Evolutionary conservation across 2,888 invertebrate species (phyloP), one percentile per base, ranked within the genome.

Genomic region (Ophion slaviceki): DNA sequence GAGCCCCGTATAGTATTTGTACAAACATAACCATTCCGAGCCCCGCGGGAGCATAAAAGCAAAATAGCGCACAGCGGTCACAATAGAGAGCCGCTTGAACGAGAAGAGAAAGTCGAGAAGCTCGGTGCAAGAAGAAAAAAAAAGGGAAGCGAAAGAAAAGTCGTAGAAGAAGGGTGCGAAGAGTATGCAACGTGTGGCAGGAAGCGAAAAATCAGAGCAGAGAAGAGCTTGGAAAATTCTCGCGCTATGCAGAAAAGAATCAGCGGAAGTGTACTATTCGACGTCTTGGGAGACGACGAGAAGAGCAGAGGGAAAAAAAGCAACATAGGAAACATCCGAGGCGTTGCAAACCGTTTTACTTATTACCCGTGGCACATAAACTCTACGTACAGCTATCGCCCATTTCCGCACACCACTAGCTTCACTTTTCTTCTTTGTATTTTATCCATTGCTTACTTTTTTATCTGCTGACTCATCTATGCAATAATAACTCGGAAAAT

Each of bases 181-280:
- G 75, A 71, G 76, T 77, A 47, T 68, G 76, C 45, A 61, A 64
- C 32, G 62, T 47, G 61, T 32, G 67, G 71, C 66, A 79, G 61
- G n/a, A 59, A 74, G 40, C 40, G 74, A 81, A 67, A 62, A 36
- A 61, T 68, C 45, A 20, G 74, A 78, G 62, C 40, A 40, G 36
- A 77, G 75, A 70, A 76, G 80, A 67, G 57, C 71, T 72, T 24
- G 77, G 62, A 68, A 85, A 84, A 88, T 85, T 85, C 86, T 74
- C 78, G 85, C 79, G 72, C 47, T 81, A 40, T 40, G 40, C 40
- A 40, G 67, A 64, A 85, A 88, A 80, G 84, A 86, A 88, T 84
- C 77, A 84, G 64, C 86, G 86, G 86, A 86, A 88, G 86, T 85
- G 86, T 84, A 79, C 82, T 87, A 86, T 88, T 87, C 82, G 84